A percentile compares a stretch with the other conserved stretches of the same genome.
phyloP scores from a whole-genome alignment of 1,140 invertebrate species.

The Solenopsis fugax region DNA sequence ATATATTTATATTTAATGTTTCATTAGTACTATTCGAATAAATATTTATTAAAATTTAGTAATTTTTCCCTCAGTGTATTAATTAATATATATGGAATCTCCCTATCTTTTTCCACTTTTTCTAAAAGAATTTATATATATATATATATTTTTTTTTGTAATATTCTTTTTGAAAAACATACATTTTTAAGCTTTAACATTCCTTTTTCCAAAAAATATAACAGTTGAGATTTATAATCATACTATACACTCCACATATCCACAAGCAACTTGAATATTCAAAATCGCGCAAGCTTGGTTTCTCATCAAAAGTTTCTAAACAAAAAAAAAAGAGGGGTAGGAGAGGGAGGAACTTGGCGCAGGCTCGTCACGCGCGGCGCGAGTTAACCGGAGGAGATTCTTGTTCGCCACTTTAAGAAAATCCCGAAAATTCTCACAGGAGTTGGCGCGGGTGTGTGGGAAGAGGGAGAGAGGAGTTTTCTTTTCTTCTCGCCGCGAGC shows the following conservation, averaged over 20 bases:
- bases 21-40: too few relatives aligned
- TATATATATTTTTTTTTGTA: background rate
- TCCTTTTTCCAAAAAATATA: background rate
- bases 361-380: conserved; percentile 7
- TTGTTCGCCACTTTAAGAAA: conserved; percentile 53
- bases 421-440: conserved; percentile 31
- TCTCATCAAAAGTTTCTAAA: conserved; percentile 32
- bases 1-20: too few relatives aligned
- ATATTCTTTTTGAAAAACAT: background rate
- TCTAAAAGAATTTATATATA: background rate
- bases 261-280: background rate
- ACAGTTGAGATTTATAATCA: background rate
- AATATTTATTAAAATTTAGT: too few relatives aligned
- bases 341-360: background rate
- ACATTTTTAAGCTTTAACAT: background rate
- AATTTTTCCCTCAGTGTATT: too few relatives aligned
- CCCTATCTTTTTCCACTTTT: background rate
- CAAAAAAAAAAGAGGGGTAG: background rate
- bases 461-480: background rate
- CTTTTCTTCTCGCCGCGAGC: conserved; percentile 45
- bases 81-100: background rate
- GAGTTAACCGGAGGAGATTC: conserved; percentile 15
- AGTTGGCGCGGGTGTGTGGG: background rate
- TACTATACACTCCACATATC: background rate
- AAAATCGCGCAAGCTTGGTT: background rate